These are phyloP conservation scores for Drosophila borealis DNA, from an alignment of 2,888 invertebrate genomes.

Conservation along the genomic window DNA sequence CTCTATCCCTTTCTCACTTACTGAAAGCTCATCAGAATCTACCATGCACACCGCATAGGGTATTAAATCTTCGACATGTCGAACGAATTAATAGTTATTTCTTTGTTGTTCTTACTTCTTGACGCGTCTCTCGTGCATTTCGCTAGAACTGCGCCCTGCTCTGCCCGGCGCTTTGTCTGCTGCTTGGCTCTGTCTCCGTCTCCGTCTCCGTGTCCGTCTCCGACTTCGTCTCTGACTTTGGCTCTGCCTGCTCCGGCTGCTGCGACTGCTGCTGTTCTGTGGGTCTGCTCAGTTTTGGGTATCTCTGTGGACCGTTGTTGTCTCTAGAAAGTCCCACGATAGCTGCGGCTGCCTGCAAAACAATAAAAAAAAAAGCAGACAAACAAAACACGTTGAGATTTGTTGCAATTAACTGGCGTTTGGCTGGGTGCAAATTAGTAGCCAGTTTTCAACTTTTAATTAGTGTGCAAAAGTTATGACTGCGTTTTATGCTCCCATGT, in stretches of 20 bases:
- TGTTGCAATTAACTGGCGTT: constrained; percentile 63
- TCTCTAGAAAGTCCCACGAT: constrained; percentile 56
- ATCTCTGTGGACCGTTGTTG: constrained; percentile 24
- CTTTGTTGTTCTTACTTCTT: constrained; percentile 77
- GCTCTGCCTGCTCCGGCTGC: background rate
- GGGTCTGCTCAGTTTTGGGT: constrained; percentile 7
- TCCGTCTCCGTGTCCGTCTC: background rate
- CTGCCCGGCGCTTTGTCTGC: background rate
- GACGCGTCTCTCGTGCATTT: constrained; percentile 83
- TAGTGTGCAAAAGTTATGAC: constrained; percentile 63
- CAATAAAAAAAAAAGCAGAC: constrained; percentile 14
- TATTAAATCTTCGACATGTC: background rate
- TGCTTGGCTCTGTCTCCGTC: background rate
- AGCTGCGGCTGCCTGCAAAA: constrained; percentile 54
- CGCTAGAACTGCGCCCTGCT: constrained; percentile 1
- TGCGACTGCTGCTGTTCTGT: background rate
- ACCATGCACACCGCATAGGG: too few species aligned
- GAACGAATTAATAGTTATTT: too few species aligned
- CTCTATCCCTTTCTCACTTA: too few species aligned
- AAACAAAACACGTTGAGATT: constrained; percentile 33
- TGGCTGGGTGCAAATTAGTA: constrained; percentile 43
- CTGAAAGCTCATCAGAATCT: too few species aligned
- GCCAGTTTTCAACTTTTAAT: constrained; percentile 73
- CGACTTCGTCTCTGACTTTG: background rate
- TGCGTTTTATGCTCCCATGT: constrained; percentile 27